Conservation (phyloP, 2,113 vertebrate species). For the Oriolus oriolus region DNA sequence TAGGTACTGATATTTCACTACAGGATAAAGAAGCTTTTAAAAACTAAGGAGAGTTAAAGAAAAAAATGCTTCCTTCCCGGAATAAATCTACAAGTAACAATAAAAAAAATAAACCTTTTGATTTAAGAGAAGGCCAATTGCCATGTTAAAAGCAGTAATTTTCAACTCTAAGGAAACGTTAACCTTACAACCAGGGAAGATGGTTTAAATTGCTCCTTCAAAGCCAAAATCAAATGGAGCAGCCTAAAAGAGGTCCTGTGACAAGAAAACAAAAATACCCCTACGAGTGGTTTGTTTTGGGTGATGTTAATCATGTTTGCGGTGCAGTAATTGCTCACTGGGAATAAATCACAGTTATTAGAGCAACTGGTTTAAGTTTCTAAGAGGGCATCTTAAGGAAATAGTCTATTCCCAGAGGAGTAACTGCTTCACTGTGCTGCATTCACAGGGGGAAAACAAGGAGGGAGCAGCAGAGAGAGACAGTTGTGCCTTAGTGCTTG, state of each 20-base stretch:
- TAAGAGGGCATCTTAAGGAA: background rate
- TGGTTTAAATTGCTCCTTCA: background rate
- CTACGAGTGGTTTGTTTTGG: background rate
- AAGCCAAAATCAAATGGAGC: background rate
- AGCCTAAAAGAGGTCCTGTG: background rate
- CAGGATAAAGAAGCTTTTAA: background rate
- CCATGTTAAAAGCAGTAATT: background rate
- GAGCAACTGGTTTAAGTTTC: background rate
- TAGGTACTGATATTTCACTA: background rate
- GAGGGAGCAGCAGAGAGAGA: background rate
- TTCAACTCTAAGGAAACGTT: background rate
- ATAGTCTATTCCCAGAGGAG: background rate
- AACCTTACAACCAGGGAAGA: background rate
- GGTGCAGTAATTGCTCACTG: background rate
- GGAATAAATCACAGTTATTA: background rate
- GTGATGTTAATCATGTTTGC: background rate
- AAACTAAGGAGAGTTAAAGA: background rate
- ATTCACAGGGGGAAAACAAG: background rate
- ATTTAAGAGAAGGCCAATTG: background rate
- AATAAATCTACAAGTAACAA: background rate
- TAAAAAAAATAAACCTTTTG: background rate
- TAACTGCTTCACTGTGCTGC: background rate
- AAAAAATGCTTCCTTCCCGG: background rate
- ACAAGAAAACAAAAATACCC: background rate
- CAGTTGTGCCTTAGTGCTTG: background rate